A percentile compares a stretch with the other conserved stretches of the same genome.
These are phyloP conservation scores for Luffia ferchaultella DNA, from an alignment of 2,888 invertebrate genomes.

Conservation along the genomic window DNA sequence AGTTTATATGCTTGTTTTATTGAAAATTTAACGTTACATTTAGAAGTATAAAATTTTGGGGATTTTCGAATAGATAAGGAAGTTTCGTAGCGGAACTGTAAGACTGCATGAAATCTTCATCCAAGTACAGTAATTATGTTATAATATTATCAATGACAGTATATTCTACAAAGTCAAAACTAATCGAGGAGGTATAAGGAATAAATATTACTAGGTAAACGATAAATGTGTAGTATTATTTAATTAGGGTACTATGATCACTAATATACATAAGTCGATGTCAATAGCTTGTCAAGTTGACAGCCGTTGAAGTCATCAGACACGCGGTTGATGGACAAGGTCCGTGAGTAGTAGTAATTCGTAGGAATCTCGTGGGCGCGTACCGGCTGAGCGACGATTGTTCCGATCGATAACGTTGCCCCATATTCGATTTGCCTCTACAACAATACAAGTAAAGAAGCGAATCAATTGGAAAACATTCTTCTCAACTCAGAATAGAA, in stretches of 20 bases:
- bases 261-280: background rate
- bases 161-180: background rate
- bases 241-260: background rate
- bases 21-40: too few species aligned
- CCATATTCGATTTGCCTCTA: background rate
- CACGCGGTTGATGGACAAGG: slow-evolving; percentile 17
- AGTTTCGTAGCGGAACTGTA: too few species aligned
- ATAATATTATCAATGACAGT: background rate
- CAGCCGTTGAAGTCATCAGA: slow-evolving; percentile 22
- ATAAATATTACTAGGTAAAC: background rate
- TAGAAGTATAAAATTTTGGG: too few species aligned
- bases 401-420: background rate
- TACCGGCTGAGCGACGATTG: background rate
- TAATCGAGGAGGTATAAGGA: background rate
- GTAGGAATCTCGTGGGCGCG: slow-evolving; percentile 2
- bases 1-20: too few species aligned
- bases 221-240: background rate
- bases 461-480: background rate
- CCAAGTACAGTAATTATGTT: background rate
- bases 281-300: slow-evolving; percentile 21
- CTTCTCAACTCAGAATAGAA: background rate
- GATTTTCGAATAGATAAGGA: too few species aligned
- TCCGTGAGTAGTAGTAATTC: slow-evolving; percentile 10
- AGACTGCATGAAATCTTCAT: too few species aligned
- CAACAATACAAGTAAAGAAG: background rate